Conservation (phyloP, 1,140 invertebrate species). For the Pomacea maculata region DNA sequence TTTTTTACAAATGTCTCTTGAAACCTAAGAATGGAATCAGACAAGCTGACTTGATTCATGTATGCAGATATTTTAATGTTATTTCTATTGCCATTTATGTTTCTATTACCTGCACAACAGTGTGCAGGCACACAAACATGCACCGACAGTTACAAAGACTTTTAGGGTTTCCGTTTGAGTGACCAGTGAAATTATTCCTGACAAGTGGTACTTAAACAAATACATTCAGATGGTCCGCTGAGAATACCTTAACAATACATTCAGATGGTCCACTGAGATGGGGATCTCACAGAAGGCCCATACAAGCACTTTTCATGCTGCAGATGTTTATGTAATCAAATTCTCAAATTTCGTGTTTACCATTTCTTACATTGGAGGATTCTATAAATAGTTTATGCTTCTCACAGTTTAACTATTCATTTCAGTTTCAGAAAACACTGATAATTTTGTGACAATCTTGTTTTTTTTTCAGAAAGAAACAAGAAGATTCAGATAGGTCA, state of each 20-base stretch:
- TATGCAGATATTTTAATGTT: not conserved
- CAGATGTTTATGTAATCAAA: not conserved
- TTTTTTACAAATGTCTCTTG: not conserved
- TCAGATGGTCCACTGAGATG: too few relatives aligned
- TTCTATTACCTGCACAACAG: not conserved
- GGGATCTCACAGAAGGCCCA: too few relatives aligned
- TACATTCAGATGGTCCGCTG: too few relatives aligned
- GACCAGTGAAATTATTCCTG: too few relatives aligned
- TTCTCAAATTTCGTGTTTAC: not conserved
- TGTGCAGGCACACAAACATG: not conserved
- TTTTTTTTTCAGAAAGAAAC: slow-evolving; percentile 37
- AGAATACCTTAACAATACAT: too few relatives aligned
- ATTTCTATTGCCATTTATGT: not conserved
- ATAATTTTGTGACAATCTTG: slow-evolving; percentile 4
- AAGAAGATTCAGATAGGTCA: slow-evolving; percentile 43
- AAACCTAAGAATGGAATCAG: not conserved
- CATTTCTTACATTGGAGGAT: too few relatives aligned
- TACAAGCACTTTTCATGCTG: not conserved
- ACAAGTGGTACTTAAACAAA: too few relatives aligned
- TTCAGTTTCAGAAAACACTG: not conserved
- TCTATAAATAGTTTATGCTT: not conserved
- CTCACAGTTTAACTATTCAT: not conserved
- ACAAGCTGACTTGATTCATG: not conserved
- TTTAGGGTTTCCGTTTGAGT: too few relatives aligned
- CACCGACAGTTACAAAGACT: too few relatives aligned